Evolutionary conservation across 2,113 vertebrate species (phyloP).

Genomic region (Azemiops feae): DNA sequence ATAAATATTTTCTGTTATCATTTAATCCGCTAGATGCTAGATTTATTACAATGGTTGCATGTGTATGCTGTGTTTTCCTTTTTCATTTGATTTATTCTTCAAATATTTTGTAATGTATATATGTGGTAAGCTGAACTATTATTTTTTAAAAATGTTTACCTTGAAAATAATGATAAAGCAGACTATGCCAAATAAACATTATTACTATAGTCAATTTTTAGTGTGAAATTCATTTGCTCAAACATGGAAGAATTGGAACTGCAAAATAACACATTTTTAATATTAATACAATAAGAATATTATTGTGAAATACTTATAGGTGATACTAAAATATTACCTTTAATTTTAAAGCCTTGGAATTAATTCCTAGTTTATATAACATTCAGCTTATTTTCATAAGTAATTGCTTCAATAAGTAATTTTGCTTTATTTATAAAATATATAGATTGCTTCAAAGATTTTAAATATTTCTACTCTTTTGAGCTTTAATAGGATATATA

Average conservation of each 20-base stretch:
- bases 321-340: background rate
- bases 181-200: background rate
- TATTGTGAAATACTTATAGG: background rate
- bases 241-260: background rate
- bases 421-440: background rate
- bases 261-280: background rate
- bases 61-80: background rate
- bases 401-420: background rate
- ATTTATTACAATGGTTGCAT: background rate
- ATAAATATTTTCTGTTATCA: background rate
- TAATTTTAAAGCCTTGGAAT: background rate
- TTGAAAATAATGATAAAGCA: background rate
- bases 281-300: background rate
- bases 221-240: background rate
- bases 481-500: background rate
- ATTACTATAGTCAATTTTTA: slow-evolving; percentile 5
- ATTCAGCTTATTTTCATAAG: background rate
- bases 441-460: background rate
- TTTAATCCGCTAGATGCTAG: background rate
- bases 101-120: background rate
- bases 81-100: background rate
- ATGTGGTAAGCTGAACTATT: background rate
- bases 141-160: background rate
- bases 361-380: background rate
- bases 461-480: background rate